Percentiles rank a stretch among this genome's conserved stretches.
Conservation (phyloP, 2,113 vertebrate genomes). For the Entomyzon cyanotis region DNA sequence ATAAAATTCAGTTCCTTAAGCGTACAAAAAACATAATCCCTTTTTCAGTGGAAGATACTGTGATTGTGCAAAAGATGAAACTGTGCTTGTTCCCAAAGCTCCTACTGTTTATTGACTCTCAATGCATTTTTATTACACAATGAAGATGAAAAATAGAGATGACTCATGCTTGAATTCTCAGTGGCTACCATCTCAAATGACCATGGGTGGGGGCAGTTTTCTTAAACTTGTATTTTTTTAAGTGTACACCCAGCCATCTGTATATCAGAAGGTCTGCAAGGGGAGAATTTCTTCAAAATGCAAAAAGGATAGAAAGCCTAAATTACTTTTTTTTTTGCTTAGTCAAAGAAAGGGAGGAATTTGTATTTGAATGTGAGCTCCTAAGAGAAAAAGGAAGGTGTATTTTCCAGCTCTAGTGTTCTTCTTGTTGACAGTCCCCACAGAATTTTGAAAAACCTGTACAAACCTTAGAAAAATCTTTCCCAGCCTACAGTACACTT, state of each 20-base stretch:
- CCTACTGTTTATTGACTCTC: not conserved
- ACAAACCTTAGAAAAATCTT: not conserved
- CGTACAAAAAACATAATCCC: not conserved
- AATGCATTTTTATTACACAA: not conserved
- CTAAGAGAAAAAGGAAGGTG: not conserved
- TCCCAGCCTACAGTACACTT: not conserved
- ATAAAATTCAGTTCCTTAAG: not conserved
- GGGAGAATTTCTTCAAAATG: not conserved
- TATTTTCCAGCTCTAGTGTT: not conserved
- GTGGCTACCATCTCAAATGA: not conserved
- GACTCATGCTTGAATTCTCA: not conserved
- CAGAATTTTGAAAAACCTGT: not conserved
- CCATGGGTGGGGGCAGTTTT: not conserved
- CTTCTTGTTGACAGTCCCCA: not conserved
- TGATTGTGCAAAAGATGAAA: not conserved
- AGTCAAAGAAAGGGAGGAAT: not conserved
- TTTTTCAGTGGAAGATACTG: not conserved
- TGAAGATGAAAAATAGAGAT: not conserved
- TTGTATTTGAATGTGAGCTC: not conserved
- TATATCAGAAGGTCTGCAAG: not conserved
- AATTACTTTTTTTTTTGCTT: not conserved
- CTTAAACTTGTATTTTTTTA: not conserved
- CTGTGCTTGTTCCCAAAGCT: not conserved
- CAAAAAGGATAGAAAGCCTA: not conserved
- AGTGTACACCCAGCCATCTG: not conserved